Percentiles rank a stretch among this genome's conserved stretches.
Conservation (phyloP, 2,888 invertebrate species). For the Cephus rjabovi region DNA sequence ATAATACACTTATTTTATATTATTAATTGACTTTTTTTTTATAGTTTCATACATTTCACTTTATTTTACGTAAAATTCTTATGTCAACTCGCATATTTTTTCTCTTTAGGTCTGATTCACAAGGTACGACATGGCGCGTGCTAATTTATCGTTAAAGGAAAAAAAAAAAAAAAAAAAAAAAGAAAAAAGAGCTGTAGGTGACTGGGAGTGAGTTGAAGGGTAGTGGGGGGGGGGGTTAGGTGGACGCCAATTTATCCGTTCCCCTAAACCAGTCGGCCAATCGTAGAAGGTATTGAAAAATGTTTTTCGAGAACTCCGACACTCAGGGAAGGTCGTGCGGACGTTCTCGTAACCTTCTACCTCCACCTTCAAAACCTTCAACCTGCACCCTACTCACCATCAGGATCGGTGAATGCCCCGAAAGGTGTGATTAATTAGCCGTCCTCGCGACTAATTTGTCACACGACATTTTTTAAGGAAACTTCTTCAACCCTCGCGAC, state of each 20-base stretch:
- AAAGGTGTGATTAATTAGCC: not conserved
- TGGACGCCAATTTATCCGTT: not conserved
- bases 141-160: not conserved
- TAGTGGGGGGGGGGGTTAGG: not conserved
- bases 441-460: conserved; percentile 2
- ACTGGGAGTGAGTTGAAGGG: not conserved
- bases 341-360: not conserved
- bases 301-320: not conserved
- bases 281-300: not conserved
- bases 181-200: not conserved
- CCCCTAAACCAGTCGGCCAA: not conserved
- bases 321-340: not conserved
- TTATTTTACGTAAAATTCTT: not conserved
- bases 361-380: not conserved
- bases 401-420: not conserved
- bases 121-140: not conserved
- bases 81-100: not conserved
- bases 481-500: not conserved
- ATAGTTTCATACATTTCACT: not conserved
- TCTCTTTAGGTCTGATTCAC: not conserved
- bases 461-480: conserved; percentile 1
- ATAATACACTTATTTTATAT: not conserved
- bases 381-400: not conserved
- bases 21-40: not conserved
- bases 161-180: too few species aligned